Conservation (phyloP, 2,888 invertebrate species). For the Pseudococcus jackbeardsleyi region DNA sequence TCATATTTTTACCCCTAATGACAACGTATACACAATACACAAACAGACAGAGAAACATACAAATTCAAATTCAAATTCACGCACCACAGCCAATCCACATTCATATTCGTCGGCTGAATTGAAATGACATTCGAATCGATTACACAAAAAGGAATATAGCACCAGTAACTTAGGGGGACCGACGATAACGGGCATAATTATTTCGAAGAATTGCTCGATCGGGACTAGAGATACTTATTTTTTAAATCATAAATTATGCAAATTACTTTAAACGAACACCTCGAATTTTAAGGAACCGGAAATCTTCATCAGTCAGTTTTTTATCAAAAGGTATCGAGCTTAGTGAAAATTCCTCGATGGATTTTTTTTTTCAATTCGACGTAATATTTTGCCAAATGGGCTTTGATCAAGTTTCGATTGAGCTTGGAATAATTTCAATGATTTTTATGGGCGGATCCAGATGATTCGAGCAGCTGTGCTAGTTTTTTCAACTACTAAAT, state of each 20-base stretch:
- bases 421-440: no score
- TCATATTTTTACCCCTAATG: neutral
- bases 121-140: neutral
- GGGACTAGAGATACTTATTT: conserved; percentile 16
- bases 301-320: neutral
- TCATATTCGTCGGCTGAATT: conserved; percentile 9
- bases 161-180: neutral
- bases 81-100: conserved; percentile 24
- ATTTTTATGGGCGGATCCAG: no score
- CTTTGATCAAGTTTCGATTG: no score
- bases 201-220: conserved; percentile 22
- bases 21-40: neutral
- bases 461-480: no score
- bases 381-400: no score
- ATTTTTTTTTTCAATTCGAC: no score
- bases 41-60: neutral
- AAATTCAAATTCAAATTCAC: neutral
- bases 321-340: no score
- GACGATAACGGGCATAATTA: neutral
- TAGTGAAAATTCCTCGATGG: no score
- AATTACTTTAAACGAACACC: neutral
- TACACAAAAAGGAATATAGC: conserved; percentile 14
- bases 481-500: no score
- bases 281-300: neutral
- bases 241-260: neutral